Base-by-base conservation (phyloP, 2,888 invertebrate genomes). In the Caenorhabditis uteleia region DNA sequence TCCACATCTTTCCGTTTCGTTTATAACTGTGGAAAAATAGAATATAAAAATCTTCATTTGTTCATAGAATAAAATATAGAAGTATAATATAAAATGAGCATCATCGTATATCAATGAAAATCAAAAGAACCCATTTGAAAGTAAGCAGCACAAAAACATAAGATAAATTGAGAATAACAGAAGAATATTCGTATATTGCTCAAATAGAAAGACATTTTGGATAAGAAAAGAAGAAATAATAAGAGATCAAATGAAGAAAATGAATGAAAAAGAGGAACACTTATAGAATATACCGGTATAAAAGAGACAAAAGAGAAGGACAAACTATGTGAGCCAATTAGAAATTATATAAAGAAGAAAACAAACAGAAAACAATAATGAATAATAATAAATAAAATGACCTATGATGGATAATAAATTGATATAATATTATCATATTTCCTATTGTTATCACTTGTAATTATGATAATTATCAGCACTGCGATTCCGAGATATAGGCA, bases 401-500 rank as follows among this genome's bases (percentile, higher is more conserved):
- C n/a, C n/a, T n/a, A n/a, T n/a, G n/a, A n/a, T n/a, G n/a, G n/a
- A n/a, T n/a, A n/a, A n/a, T n/a, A n/a, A n/a, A n/a, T n/a, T n/a
- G n/a, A n/a, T n/a, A n/a, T n/a, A 31, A 31, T 12, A 31, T 31
- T 12, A 14, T 31, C 10, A 31, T 31, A 12, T 40, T 40, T 10
- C 12, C 31, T 46, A 31, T 3, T 14, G 29, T 20, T 33, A 31
- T 31, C n/a, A n/a, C n/a, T n/a, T n/a, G n/a, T n/a, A n/a, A n/a
- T n/a, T n/a, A n/a, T n/a, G n/a, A n/a, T 20, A 38, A n/a, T 38
- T 57, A 44, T 74, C 70, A 70, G 59, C 74, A 74, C 64, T 70
- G 70, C 60, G 70, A 70, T 74, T 74, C 74, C 67, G 70, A 74
- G 59, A 70, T 54, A 56, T 65, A 43, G 57, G 65, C 51, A n/a